Percentiles rank a stretch among this genome's conserved stretches.
These are phyloP conservation scores for Ips nitidus DNA, from an alignment of 1,140 invertebrate genomes.

Conservation along the genomic window DNA sequence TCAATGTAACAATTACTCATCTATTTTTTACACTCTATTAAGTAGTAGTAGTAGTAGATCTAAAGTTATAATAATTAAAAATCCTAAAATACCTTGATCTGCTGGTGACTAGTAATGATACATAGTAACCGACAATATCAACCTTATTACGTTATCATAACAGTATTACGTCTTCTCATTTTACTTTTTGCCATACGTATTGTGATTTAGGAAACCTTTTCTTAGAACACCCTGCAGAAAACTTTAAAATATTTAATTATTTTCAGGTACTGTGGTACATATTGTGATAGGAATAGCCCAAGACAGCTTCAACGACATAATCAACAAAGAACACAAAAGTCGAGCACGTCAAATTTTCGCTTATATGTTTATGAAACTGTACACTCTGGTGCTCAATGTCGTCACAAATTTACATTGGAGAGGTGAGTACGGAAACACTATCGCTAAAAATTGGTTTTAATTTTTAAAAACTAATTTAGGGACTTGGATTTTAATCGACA, in stretches of 20 bases:
- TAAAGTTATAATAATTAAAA: too few relatives aligned
- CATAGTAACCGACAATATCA: too few relatives aligned
- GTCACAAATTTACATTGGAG: constrained; percentile 64
- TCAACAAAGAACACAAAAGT: constrained; percentile 52
- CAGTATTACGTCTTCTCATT: too few relatives aligned
- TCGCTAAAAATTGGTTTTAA: constrained; percentile 44
- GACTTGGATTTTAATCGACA: constrained; percentile 24
- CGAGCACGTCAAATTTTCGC: constrained; percentile 1
- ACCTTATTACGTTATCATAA: too few relatives aligned
- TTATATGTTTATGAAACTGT: constrained; percentile 48
- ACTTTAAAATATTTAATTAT: background rate
- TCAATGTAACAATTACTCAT: too few relatives aligned
- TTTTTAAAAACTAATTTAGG: constrained; percentile 37
- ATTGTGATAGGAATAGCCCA: constrained; percentile 54
- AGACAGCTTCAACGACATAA: constrained; percentile 57
- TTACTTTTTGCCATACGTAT: too few relatives aligned
- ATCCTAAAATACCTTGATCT: too few relatives aligned
- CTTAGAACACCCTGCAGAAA: background rate
- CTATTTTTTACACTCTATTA: too few relatives aligned
- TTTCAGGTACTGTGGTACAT: constrained; percentile 45
- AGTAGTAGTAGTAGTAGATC: too few relatives aligned
- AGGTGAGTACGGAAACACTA: constrained; percentile 65
- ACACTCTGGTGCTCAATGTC: constrained; percentile 61
- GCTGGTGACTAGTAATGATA: too few relatives aligned
- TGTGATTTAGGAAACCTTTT: too few relatives aligned